phyloP scores from a whole-genome alignment of 2,113 vertebrate genomes.

The Mormoops blainvillei region DNA sequence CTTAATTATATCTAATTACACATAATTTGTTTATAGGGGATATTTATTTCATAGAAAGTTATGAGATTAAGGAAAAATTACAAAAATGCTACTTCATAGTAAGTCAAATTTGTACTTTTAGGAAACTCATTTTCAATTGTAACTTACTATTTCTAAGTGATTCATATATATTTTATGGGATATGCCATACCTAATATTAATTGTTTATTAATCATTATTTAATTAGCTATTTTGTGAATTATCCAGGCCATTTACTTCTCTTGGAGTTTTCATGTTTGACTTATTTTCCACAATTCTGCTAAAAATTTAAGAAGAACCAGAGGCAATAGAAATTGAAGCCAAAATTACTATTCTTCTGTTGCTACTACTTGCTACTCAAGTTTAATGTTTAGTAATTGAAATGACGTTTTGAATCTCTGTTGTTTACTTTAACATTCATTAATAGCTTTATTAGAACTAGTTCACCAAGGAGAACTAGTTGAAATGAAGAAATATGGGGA shows the following conservation, averaged over 20 bases:
- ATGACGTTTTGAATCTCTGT: neutral
- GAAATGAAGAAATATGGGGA: neutral
- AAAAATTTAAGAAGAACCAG: neutral
- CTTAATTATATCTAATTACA: neutral
- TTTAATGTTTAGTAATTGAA: constrained; percentile 15
- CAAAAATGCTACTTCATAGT: constrained; percentile 13
- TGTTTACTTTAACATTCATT: neutral
- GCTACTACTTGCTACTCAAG: neutral
- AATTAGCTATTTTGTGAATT: constrained; percentile 12
- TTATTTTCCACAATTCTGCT: constrained; percentile 20
- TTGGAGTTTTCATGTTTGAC: neutral
- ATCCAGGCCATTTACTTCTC: neutral
- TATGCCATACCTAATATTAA: neutral
- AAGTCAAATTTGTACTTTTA: constrained; percentile 24
- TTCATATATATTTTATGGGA: neutral
- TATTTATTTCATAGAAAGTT: constrained; percentile 34
- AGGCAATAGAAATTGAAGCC: neutral
- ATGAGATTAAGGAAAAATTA: neutral
- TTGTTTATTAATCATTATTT: neutral
- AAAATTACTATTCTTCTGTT: neutral
- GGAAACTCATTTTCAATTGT: neutral
- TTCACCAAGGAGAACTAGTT: neutral
- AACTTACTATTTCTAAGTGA: neutral
- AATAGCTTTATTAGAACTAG: neutral
- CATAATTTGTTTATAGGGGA: neutral